These are phyloP conservation scores for Laticauda colubrina DNA, from an alignment of 2,113 vertebrate species.

Conservation along the genomic window DNA sequence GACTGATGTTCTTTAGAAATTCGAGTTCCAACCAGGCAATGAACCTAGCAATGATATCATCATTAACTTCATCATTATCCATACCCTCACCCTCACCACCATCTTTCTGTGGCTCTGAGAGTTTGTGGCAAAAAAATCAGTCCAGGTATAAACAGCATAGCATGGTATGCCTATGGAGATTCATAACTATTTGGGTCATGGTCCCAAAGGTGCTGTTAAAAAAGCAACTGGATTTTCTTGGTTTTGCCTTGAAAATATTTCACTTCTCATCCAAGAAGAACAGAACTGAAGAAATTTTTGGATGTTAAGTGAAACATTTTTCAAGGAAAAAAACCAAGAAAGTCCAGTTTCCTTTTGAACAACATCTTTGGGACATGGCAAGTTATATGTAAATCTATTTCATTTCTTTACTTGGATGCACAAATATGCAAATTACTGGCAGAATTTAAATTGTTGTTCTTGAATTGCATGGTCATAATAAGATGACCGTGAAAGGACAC, in stretches of 20 bases:
- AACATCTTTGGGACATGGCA: not conserved
- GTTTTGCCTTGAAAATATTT: no score
- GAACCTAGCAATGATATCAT: not conserved
- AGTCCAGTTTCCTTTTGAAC: not conserved
- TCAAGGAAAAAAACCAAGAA: not conserved
- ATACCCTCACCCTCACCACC: not conserved
- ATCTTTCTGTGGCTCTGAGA: not conserved
- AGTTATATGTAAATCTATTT: not conserved
- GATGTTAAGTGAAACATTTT: not conserved
- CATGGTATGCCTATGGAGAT: not conserved
- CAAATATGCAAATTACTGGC: not conserved
- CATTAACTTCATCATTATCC: not conserved
- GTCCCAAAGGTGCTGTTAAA: not conserved
- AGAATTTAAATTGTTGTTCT: not conserved
- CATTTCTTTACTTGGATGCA: not conserved
- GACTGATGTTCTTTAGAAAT: not conserved
- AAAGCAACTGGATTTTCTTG: not conserved
- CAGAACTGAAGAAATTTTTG: not conserved
- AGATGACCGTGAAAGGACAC: not conserved
- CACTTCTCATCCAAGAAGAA: no score
- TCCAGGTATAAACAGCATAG: not conserved
- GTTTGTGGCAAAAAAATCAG: not conserved
- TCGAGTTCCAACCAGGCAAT: not conserved
- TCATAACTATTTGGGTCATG: not conserved
- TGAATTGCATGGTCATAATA: not conserved